phyloP scores from a whole-genome alignment of 2,797 vertebrate genomes.

The Melanotaenia parkinsoni region DNA sequence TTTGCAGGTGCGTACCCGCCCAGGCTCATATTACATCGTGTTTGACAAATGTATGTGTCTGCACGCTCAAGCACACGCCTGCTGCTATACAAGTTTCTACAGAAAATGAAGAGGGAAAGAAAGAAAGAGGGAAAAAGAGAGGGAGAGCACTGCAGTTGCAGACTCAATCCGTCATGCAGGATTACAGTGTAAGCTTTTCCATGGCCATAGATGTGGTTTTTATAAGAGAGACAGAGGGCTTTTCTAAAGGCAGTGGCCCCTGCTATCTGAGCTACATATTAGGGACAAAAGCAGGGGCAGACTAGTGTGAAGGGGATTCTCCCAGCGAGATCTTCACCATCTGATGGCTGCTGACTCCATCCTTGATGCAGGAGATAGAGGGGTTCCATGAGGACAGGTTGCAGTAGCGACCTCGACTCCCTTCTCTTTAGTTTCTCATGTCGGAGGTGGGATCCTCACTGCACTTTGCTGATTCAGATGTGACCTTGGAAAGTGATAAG shows the following conservation, averaged over 20 bases:
- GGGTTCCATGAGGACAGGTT: conserved; percentile 22
- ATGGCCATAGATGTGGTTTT: conserved; percentile 81
- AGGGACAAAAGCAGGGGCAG: conserved; percentile 66
- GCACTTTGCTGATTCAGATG: conserved; percentile 26
- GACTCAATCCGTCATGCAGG: conserved; percentile 84
- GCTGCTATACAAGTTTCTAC: conserved; percentile 59
- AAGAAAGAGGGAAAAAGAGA: conserved; percentile 31
- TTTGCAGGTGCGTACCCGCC: neutral
- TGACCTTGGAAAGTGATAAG: conserved; percentile 65
- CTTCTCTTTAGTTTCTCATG: conserved; percentile 11
- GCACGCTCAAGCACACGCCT: conserved; percentile 18
- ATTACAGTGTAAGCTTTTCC: conserved; percentile 83
- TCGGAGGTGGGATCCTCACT: conserved; percentile 41
- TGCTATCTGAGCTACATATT: conserved; percentile 59
- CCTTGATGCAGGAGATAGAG: conserved; percentile 2
- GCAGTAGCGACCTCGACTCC: conserved; percentile 23
- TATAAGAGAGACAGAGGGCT: conserved; percentile 76
- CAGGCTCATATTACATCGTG: neutral
- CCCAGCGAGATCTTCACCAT: conserved; percentile 34
- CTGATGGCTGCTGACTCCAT: conserved; percentile 35
- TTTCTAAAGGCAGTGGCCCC: conserved; percentile 69
- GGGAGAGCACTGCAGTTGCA: conserved; percentile 70
- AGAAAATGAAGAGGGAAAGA: conserved; percentile 47
- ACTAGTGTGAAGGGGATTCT: conserved; percentile 49
- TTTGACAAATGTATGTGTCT: conserved; percentile 44